Base-by-base conservation (phyloP, 2,797 vertebrate genomes). In the Lepus townsendii region DNA sequence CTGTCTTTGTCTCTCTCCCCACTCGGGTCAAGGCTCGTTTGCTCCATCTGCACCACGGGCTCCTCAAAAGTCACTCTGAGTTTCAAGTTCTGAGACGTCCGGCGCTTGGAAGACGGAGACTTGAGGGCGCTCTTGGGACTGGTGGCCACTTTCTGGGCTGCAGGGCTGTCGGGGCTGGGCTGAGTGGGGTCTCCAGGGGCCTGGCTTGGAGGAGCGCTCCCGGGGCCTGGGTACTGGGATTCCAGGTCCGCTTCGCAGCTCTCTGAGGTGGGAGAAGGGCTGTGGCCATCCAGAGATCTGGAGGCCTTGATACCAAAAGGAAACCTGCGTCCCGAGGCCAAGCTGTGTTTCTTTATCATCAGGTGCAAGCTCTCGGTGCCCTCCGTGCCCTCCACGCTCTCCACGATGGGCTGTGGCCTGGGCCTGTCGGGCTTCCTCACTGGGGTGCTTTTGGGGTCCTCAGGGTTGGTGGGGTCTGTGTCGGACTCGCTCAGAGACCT, bases 111-210 rank as follows among this genome's bases (percentile, higher is more conserved):
- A 1, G 99, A 99, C 0, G 99, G 99, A 4, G 99, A 99, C 97
- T 99, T 99, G 93, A 99, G 99, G 90, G 99, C 99, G 10, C 99
- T 99, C 98, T 99, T 99, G 93, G 99, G 99, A 97, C 99, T 99
- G 2, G 99, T 99, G 84, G 99, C 98, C 11, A 97, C 97, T 95
- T 99, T 99, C 96, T 99, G 99, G 27, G 98, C 98, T 2, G 97
- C 71, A 0, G 97, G 79, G 30, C 96, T 87, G 9, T 99, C 98
- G 0, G 94, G 90, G 88, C 76, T 83, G 84, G 98, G 97, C 0
- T 94, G 96, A 32, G 96, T 57, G 50, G 7, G 63, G 3, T 99
- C 99, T 13, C 97, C 97, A 22, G 97, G 95, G 84, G 97, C 86
- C 50, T 98, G 98, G 96, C 52, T 97, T 52, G 97, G 97, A 88